phyloP scores from a whole-genome alignment of 2,113 vertebrate genomes.

The Strix aluco region DNA sequence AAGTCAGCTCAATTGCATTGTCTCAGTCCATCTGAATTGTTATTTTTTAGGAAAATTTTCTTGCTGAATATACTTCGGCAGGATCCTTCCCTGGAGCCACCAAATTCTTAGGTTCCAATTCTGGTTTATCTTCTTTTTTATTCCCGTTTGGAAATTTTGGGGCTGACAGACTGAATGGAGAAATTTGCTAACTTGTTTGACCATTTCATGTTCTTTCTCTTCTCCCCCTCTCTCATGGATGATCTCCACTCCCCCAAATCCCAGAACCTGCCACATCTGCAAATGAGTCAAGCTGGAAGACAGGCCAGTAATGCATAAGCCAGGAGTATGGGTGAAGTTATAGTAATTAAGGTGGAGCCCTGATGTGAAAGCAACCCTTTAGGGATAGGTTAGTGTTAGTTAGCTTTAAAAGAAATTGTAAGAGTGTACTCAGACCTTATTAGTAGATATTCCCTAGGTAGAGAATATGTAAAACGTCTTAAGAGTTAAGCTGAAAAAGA shows the following conservation, averaged over 20 bases:
- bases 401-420: slow-evolving; percentile 24
- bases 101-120: neutral
- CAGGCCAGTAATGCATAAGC: neutral
- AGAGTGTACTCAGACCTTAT: neutral
- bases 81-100: neutral
- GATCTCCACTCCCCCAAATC: neutral
- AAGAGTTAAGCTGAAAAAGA: slow-evolving; percentile 5
- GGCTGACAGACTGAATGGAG: neutral
- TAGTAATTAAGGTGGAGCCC: slow-evolving; percentile 13
- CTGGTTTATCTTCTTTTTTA: neutral
- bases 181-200: neutral
- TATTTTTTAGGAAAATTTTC: neutral
- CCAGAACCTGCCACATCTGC: neutral
- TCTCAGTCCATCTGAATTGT: neutral
- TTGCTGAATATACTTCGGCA: neutral
- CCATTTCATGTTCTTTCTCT: neutral
- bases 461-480: neutral
- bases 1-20: neutral
- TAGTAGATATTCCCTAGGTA: neutral
- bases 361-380: neutral
- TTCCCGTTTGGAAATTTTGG: neutral
- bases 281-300: neutral
- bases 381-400: neutral
- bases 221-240: rapidly evolving
- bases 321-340: neutral